Conservation (phyloP, 64 coral and sea anemone genomes). For the Pocillopora verrucosa region DNA sequence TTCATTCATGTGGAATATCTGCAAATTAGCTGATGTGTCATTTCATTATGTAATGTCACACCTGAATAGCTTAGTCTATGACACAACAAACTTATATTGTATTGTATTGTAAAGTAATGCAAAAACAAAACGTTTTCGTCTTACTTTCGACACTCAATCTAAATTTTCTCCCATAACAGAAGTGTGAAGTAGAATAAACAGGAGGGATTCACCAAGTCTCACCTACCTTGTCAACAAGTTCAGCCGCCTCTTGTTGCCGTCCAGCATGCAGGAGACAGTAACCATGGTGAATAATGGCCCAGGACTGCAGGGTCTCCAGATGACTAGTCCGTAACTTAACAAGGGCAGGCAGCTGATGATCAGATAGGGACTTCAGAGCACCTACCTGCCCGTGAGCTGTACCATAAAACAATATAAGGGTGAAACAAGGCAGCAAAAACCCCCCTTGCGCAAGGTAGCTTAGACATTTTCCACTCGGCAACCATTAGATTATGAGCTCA, state of each 20-base stretch:
- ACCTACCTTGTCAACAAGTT: constrained; percentile 68
- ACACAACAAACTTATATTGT: no score
- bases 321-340: constrained; percentile 39
- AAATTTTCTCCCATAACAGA: no score
- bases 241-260: constrained; percentile 41
- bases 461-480: no score
- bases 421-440: background rate
- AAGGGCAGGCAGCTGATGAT: constrained; percentile 53
- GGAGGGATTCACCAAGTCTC: background rate
- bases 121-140: no score
- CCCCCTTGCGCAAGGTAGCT: no score
- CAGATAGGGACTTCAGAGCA: constrained; percentile 41
- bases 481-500: no score
- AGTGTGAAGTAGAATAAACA: background rate
- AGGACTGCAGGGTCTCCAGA: constrained; percentile 58
- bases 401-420: background rate
- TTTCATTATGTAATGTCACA: background rate
- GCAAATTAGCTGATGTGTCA: no score
- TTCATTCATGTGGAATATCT: no score
- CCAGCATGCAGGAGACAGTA: constrained; percentile 68
- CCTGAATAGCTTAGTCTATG: background rate
- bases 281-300: constrained; percentile 68
- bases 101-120: no score
- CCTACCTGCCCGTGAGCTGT: constrained; percentile 27
- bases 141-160: no score